A percentile compares a stretch with the other conserved stretches of the same genome.
Evolutionary conservation across 2,113 vertebrate genomes (phyloP).

Genomic region (Saccopteryx leptura): DNA sequence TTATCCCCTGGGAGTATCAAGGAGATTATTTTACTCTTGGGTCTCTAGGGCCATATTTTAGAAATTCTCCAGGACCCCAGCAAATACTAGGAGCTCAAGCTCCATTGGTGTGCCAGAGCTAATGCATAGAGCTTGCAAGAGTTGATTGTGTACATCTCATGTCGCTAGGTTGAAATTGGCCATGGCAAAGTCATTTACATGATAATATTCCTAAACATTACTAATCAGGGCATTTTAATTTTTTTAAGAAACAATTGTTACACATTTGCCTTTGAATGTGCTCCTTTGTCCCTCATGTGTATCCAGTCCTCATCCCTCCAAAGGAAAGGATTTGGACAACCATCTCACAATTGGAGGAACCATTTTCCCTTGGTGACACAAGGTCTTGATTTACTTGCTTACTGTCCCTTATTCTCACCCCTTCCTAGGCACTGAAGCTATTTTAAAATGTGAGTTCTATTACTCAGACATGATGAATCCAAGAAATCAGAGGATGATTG

Average conservation of each 20-base stretch:
- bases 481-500: not conserved
- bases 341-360: not conserved
- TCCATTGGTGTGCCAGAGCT: not conserved
- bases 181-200: not conserved
- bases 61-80: not conserved
- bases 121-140: not conserved
- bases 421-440: not conserved
- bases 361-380: not conserved
- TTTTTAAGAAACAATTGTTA: conserved; percentile 10
- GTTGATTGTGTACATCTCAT: not conserved
- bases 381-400: conserved; percentile 54
- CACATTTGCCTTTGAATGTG: not conserved
- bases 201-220: not conserved
- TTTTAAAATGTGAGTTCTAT: conserved; percentile 1
- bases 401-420: not conserved
- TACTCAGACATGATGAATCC: not conserved
- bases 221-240: conserved; percentile 35
- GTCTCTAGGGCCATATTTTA: not conserved
- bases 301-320: not conserved
- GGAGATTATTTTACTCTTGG: conserved; percentile 15
- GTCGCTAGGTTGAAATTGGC: not conserved
- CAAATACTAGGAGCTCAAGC: not conserved
- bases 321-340: conserved; percentile 7
- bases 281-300: conserved; percentile 10
- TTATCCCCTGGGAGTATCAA: conserved; percentile 8